phyloP scores from a whole-genome alignment of 2,888 invertebrate species.

The Lasioglossum marginatum region DNA sequence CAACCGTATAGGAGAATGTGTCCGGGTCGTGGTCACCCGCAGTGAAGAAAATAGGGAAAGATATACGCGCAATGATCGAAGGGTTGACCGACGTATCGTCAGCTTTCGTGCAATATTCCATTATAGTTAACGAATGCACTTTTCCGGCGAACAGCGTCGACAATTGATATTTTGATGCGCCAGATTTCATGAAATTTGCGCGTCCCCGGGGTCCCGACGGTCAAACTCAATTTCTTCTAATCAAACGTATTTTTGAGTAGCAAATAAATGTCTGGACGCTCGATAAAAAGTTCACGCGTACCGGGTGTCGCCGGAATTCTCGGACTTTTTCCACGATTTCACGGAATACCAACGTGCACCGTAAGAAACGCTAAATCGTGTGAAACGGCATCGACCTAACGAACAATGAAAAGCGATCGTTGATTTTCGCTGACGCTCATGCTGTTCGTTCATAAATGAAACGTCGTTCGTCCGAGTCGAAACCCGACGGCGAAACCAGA shows the following conservation, averaged over 20 bases:
- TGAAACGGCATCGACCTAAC: slow-evolving; percentile 28
- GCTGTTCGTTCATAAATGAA: slow-evolving; percentile 47
- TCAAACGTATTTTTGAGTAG: slow-evolving; percentile 65
- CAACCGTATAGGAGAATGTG: slow-evolving; percentile 34
- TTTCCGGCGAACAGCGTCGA: slow-evolving; percentile 42
- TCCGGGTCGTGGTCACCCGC: slow-evolving; percentile 6
- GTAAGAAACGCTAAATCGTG: not conserved
- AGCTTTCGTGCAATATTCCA: slow-evolving; percentile 45
- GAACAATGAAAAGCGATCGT: slow-evolving; percentile 47
- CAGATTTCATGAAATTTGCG: slow-evolving; percentile 42
- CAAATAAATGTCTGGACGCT: slow-evolving; percentile 64
- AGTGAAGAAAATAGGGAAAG: slow-evolving; percentile 10
- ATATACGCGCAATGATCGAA: slow-evolving; percentile 30
- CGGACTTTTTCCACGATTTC: not conserved
- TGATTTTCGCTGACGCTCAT: slow-evolving; percentile 61
- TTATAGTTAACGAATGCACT: slow-evolving; percentile 64
- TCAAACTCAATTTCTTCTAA: slow-evolving; percentile 69
- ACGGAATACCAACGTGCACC: not conserved
- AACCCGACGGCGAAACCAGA: not conserved
- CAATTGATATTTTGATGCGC: slow-evolving; percentile 71
- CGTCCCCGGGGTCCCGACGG: slow-evolving; percentile 55
- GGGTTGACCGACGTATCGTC: slow-evolving; percentile 25
- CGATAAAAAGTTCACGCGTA: slow-evolving; percentile 48
- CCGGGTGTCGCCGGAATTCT: slow-evolving; percentile 27
- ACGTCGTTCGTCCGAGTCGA: not conserved